phyloP scores from a whole-genome alignment of 1,140 invertebrate species.

The Harpegnathos saltator region DNA sequence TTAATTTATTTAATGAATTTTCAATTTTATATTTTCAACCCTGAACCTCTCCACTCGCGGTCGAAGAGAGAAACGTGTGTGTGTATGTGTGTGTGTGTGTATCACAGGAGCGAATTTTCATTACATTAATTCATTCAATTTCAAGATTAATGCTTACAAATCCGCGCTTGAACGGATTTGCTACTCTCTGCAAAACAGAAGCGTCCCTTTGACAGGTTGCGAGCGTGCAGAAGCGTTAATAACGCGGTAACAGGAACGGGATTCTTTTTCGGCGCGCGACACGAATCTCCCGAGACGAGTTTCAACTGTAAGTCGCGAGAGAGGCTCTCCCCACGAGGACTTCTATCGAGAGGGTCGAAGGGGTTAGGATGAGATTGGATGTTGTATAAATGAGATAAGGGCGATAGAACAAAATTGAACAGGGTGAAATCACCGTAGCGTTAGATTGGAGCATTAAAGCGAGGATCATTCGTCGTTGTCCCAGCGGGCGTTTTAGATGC shows the following conservation, averaged over 20 bases:
- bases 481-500: conserved; percentile 38
- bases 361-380: conserved; percentile 25
- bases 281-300: background rate
- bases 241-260: background rate
- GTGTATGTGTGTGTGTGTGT: too few species aligned
- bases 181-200: background rate
- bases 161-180: background rate
- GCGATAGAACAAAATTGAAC: conserved; percentile 42
- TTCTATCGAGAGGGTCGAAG: conserved; percentile 3
- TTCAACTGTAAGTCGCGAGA: background rate
- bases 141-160: background rate
- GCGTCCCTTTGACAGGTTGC: background rate
- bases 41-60: background rate
- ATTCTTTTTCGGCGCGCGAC: background rate
- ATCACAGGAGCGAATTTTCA: background rate
- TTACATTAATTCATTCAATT: background rate
- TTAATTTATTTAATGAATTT: background rate
- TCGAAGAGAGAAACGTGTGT: too few species aligned
- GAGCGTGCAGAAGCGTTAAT: background rate
- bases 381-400: conserved; percentile 40
- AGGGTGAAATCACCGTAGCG: conserved; percentile 30
- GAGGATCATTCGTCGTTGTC: conserved; percentile 29
- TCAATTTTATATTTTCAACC: conserved; percentile 3
- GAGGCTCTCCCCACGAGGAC: background rate
- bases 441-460: conserved; percentile 49